A percentile compares a stretch with the other conserved stretches of the same genome.
Conservation (phyloP, 2,113 vertebrate species). For the Solenodon paradoxus region DNA sequence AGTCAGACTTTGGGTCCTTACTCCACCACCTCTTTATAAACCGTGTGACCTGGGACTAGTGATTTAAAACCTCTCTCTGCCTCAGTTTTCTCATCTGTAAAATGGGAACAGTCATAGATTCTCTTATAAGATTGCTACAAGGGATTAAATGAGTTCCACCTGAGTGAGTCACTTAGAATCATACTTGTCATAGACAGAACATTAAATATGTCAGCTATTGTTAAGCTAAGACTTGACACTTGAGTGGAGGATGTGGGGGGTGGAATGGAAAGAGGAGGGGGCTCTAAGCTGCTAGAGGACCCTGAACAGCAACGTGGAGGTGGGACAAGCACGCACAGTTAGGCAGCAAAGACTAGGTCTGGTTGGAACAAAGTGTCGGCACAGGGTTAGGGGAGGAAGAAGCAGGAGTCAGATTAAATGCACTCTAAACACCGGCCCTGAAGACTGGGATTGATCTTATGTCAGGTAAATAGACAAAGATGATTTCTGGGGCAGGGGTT, state of each 20-base stretch:
- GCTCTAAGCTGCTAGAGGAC: background rate
- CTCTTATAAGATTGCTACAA: fast-evolving
- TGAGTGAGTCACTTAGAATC: background rate
- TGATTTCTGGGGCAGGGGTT: background rate
- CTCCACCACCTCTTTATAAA: background rate
- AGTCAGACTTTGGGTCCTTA: background rate
- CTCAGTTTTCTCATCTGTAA: too few species aligned
- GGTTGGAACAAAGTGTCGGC: background rate
- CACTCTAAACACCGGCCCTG: background rate
- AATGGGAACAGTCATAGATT: too few species aligned
- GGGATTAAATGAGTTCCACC: too few species aligned
- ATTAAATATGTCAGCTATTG: background rate
- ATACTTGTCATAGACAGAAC: background rate
- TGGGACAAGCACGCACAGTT: background rate
- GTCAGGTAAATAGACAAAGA: background rate
- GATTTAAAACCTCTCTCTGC: background rate
- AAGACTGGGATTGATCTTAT: background rate
- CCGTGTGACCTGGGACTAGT: background rate
- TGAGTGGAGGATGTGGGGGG: background rate
- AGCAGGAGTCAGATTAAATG: background rate
- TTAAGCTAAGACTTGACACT: background rate
- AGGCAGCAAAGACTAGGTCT: too few species aligned
- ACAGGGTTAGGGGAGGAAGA: background rate
- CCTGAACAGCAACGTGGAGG: background rate
- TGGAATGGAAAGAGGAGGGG: background rate